Percentiles rank a stretch among this genome's conserved stretches.
These are phyloP conservation scores for Salvator merianae DNA, from an alignment of 2,113 vertebrate species.

Conservation along the genomic window DNA sequence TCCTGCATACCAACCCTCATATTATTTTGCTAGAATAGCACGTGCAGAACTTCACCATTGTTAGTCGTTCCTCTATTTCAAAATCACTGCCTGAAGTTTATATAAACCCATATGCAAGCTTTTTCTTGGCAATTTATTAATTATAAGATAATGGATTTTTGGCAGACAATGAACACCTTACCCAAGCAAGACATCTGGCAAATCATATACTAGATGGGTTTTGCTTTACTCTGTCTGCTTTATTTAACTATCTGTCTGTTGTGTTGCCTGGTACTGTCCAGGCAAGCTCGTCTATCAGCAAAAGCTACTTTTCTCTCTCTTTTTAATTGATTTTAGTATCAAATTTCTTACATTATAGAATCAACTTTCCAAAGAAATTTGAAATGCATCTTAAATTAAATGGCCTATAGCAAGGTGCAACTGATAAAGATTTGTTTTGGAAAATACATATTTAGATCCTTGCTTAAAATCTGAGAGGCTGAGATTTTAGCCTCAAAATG, in stretches of 20 bases:
- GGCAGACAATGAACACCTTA: constrained; percentile 1
- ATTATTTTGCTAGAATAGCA: background rate
- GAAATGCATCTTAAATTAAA: background rate
- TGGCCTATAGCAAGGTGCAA: background rate
- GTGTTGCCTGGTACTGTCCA: background rate
- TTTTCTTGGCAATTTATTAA: constrained; percentile 32
- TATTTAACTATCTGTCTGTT: background rate
- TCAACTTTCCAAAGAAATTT: background rate
- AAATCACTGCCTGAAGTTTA: constrained; percentile 25
- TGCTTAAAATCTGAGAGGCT: background rate
- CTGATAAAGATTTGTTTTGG: background rate
- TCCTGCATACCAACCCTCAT: background rate
- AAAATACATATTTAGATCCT: background rate
- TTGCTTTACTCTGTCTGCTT: background rate
- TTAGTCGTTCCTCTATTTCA: constrained; percentile 18
- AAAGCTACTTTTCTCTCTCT: constrained; percentile 7
- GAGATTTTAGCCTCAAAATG: background rate
- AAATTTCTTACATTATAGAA: background rate
- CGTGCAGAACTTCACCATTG: background rate
- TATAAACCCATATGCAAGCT: background rate
- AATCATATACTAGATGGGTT: constrained; percentile 3
- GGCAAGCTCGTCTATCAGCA: constrained; percentile 5
- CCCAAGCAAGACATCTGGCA: constrained; percentile 21
- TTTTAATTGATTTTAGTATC: background rate
- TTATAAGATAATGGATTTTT: constrained; percentile 30